These are phyloP conservation scores for Drosophila carrolli DNA, from an alignment of 1,140 invertebrate genomes.

Conservation along the genomic window DNA sequence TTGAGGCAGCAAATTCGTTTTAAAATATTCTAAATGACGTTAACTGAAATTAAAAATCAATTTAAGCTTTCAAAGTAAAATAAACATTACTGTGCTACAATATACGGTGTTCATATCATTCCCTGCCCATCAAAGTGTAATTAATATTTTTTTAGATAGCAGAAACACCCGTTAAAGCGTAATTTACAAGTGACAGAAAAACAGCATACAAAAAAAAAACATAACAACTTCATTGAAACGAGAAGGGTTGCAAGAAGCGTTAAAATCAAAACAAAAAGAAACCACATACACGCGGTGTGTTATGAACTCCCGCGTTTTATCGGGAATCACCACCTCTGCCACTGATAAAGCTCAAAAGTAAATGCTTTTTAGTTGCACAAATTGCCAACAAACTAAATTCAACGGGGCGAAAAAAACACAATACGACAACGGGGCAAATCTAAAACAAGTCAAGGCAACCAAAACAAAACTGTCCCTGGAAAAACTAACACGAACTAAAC, in stretches of 20 bases:
- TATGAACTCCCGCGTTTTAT: conserved; percentile 22
- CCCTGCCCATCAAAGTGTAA: conserved; percentile 63
- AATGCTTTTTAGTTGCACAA: conserved; percentile 80
- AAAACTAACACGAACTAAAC: conserved; percentile 29
- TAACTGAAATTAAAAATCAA: too few species aligned
- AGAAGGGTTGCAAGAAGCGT: neutral
- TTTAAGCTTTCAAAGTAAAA: too few species aligned
- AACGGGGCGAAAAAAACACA: conserved; percentile 4
- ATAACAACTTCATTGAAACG: conserved; percentile 19
- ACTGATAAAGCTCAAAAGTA: conserved; percentile 78
- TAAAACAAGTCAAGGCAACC: conserved; percentile 16
- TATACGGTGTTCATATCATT: too few species aligned
- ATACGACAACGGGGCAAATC: conserved; percentile 22
- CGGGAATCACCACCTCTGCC: conserved; percentile 21
- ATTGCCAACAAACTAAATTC: conserved; percentile 76
- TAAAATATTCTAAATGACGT: too few species aligned
- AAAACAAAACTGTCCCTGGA: conserved; percentile 30
- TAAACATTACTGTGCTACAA: too few species aligned
- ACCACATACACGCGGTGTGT: conserved; percentile 30
- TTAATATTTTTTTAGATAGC: conserved; percentile 57
- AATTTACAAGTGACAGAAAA: conserved; percentile 65
- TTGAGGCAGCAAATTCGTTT: too few species aligned
- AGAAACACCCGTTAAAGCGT: conserved; percentile 57
- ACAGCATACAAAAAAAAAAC: conserved; percentile 1
- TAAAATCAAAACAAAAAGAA: conserved; percentile 51